A percentile compares a stretch with the other conserved stretches of the same genome.
Evolutionary conservation across 2,888 invertebrate species (phyloP).

Genomic region (Drosophila helvetica): DNA sequence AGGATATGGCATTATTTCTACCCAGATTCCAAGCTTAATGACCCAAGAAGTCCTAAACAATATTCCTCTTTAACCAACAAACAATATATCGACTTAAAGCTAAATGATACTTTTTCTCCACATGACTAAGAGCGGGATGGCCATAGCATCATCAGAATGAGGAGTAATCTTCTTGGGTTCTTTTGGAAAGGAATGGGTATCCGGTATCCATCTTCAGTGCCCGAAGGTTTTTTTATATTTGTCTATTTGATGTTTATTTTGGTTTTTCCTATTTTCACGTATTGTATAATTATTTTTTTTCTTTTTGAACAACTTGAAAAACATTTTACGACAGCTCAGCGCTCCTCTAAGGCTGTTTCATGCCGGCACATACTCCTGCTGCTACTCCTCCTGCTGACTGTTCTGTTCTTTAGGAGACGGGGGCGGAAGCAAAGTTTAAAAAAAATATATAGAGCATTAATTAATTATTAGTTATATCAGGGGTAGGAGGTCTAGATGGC

Average conservation of each 20-base stretch:
- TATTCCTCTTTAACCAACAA: too few relatives aligned
- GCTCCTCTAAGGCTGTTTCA: conserved; percentile 13
- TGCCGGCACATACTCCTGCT: conserved; percentile 3
- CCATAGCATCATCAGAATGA: background rate
- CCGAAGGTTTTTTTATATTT: conserved; percentile 22
- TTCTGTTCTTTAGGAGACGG: conserved; percentile 10
- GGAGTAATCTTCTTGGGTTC: too few relatives aligned
- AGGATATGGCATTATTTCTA: background rate
- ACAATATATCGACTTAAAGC: background rate
- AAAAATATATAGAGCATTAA: conserved; percentile 58
- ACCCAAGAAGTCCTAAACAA: background rate
- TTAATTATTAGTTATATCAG: conserved; percentile 68
- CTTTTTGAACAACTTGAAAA: conserved; percentile 66
- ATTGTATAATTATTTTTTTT: conserved; percentile 55
- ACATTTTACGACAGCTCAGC: conserved; percentile 52
- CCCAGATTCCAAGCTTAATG: background rate
- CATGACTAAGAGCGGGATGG: background rate
- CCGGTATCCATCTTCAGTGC: too few relatives aligned
- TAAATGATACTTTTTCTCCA: background rate
- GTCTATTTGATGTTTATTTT: conserved; percentile 71
- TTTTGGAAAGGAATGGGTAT: too few relatives aligned
- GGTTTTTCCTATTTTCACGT: conserved; percentile 55
- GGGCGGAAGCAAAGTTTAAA: conserved; percentile 43
- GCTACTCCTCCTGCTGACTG: conserved; percentile 22
- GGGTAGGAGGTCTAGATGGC: conserved; percentile 56